These are phyloP conservation scores for Phrynocephalus vlangalii DNA, from an alignment of 2,797 vertebrate genomes.

Conservation along the genomic window DNA sequence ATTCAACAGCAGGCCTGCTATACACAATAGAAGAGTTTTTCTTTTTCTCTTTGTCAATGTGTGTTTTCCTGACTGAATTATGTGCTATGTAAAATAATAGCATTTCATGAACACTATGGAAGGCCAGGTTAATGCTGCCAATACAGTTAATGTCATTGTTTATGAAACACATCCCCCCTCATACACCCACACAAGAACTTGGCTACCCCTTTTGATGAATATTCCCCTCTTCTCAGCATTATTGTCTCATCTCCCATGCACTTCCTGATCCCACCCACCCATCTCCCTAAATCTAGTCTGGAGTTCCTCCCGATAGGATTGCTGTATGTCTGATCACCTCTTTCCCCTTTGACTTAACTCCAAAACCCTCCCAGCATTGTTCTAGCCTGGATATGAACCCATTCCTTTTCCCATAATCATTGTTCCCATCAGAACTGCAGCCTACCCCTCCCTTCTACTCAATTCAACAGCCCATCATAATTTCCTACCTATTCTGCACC, in stretches of 20 bases:
- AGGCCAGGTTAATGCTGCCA: constrained; percentile 58
- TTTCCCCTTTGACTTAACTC: constrained; percentile 21
- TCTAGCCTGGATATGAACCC: constrained; percentile 38
- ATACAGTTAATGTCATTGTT: constrained; percentile 72
- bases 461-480: constrained; percentile 11
- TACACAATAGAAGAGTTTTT: constrained; percentile 1
- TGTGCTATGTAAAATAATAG: constrained; percentile 38
- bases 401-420: constrained; percentile 52
- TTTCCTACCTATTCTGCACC: constrained; percentile 42
- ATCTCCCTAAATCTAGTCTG: constrained; percentile 28
- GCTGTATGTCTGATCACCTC: constrained; percentile 56
- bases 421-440: constrained; percentile 35
- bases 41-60: constrained; percentile 17
- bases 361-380: constrained; percentile 70
- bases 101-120: constrained; percentile 47
- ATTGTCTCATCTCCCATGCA: constrained; percentile 67
- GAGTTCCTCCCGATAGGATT: constrained; percentile 46
- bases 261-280: constrained; percentile 48
- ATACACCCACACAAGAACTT: constrained; percentile 69
- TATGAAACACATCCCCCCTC: constrained; percentile 62
- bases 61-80: constrained; percentile 40
- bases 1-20: neutral
- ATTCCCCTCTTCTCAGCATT: constrained; percentile 51
- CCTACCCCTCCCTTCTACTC: constrained; percentile 48
- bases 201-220: constrained; percentile 63